A percentile compares a stretch with the other conserved stretches of the same genome.
Conservation (phyloP, 2,888 invertebrate species). For the Pomacea canaliculata region DNA sequence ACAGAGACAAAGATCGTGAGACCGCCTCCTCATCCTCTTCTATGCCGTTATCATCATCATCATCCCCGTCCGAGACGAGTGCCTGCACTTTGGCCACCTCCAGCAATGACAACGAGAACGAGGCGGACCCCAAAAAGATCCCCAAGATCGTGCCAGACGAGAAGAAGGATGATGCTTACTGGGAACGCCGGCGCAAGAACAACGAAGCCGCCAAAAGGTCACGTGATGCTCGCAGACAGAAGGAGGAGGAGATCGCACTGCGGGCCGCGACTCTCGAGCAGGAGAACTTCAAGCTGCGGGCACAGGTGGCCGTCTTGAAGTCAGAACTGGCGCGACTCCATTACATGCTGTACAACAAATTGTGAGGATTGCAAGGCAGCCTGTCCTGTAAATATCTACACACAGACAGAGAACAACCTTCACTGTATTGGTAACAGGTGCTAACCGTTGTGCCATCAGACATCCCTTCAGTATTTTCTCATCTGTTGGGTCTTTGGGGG, state of each 20-base stretch:
- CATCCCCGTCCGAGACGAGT: conserved; percentile 10
- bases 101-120: not conserved
- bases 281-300: conserved; percentile 83
- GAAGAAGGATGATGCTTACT: conserved; percentile 84
- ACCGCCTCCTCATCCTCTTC: not conserved
- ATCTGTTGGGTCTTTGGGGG: not conserved
- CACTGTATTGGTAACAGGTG: no score
- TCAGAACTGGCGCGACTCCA: conserved; percentile 76
- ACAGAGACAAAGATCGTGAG: conserved; percentile 40
- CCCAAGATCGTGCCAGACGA: conserved; percentile 49
- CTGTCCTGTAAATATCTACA: no score
- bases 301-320: conserved; percentile 78
- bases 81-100: not conserved
- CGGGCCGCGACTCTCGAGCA: conserved; percentile 88
- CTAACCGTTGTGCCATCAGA: no score
- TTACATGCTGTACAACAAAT: conserved; percentile 71
- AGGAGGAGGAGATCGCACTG: conserved; percentile 93
- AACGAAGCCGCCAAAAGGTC: conserved; percentile 96
- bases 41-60: not conserved
- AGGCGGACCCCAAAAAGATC: conserved; percentile 17
- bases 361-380: not conserved
- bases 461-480: no score
- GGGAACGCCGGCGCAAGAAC: conserved; percentile 89
- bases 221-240: conserved; percentile 87
- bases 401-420: no score